These are phyloP conservation scores for Natrix natrix DNA, from an alignment of 2,797 vertebrate genomes.

Conservation along the genomic window DNA sequence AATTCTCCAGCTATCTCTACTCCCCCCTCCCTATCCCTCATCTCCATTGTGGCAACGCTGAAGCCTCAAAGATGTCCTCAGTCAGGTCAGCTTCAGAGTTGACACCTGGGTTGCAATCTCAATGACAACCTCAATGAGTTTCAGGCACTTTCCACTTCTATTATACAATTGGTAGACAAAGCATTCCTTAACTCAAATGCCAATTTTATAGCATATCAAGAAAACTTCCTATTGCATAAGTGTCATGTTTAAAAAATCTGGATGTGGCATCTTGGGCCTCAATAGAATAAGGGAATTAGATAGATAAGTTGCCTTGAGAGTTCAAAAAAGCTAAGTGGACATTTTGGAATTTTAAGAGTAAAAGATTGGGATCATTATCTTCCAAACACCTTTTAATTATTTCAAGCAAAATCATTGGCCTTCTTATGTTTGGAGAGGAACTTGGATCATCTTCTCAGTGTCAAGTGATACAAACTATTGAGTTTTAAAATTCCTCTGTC, in stretches of 20 bases:
- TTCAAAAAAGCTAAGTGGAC: not conserved
- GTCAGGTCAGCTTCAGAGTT: no score
- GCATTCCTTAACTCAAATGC: not conserved
- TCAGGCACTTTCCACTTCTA: not conserved
- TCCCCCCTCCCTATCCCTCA: no score
- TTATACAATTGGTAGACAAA: not conserved
- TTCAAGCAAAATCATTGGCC: not conserved
- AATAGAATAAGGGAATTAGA: not conserved
- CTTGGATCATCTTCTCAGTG: not conserved
- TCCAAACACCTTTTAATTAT: not conserved
- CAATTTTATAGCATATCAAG: not conserved
- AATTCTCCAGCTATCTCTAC: no score
- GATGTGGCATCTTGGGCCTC: not conserved
- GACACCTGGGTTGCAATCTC: no score
- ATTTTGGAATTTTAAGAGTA: not conserved
- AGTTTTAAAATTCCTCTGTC: not conserved
- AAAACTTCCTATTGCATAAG: not conserved
- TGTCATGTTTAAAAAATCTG: not conserved
- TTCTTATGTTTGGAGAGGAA: not conserved
- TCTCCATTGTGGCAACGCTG: no score
- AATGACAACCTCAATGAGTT: not conserved
- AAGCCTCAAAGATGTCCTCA: no score
- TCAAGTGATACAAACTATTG: not conserved
- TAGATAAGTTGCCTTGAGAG: not conserved
- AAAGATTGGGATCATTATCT: not conserved